Base-by-base conservation (phyloP, 2,113 vertebrate species). In the Acrocephalus kingi region DNA sequence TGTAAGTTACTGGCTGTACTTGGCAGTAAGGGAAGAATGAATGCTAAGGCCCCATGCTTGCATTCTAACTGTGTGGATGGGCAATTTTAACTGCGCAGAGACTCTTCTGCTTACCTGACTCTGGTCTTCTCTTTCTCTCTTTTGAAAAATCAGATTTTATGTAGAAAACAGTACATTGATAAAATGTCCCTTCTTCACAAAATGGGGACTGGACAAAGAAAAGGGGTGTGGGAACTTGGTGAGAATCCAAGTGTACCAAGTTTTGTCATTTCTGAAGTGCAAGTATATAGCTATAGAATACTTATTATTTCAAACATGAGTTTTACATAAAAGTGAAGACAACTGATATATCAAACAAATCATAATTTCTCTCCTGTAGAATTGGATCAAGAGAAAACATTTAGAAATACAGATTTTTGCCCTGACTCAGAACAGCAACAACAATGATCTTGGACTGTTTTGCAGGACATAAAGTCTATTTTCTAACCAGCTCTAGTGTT, bases 391-490 rank as follows among this genome's bases (percentile, higher is more conserved):
- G 15, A 64, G 61, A 78, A 81, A 94, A 81, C 19, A 72, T 37
- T 84, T n/a, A 82, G 33, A 89, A 82, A 61, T 35, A 25, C 8
- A 72, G 45, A 6, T 75, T 84, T 90, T 91, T 81, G 6, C 14
- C 25, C 28, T 54, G n/a, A 35, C 48, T 91, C 28, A 61, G 41
- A 92, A 45, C 10, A 49, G 58, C 19, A 74, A 15, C 37, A 76
- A 6, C 49, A 58, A 7, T 46, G 55, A 71, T 82, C 27, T 41
- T 62, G n/a, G 48, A 18, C 39, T 56, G 17, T 87, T 92, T 89
- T 73, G 41, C 52, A 89, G 71, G 43, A 77, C 63, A 73, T 80
- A 88, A 92, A 82, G 93, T 91, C 62, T 56, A 6, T 94, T 92
- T 92, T 91, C 49, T 82, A 61, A 64, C 33, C 66, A 73, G 77